A percentile compares a stretch with the other conserved stretches of the same genome.
phyloP scores from a whole-genome alignment of 2,113 vertebrate genomes.

The Carettochelys insculpta region DNA sequence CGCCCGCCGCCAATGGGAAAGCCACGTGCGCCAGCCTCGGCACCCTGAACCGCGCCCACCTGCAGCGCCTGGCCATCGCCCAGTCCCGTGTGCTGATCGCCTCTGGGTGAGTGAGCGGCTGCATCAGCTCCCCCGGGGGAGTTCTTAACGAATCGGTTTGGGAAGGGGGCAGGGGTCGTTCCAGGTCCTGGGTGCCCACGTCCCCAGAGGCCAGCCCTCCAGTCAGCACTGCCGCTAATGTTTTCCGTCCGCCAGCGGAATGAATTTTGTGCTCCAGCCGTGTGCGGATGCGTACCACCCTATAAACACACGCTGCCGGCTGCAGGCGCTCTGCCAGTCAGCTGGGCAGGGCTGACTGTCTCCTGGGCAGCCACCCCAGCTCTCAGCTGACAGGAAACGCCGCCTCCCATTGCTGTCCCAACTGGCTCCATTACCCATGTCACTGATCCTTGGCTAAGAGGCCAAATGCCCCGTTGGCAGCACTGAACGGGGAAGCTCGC shows the following conservation, averaged over 20 bases:
- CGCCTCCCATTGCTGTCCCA: too few species aligned
- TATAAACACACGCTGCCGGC: too few species aligned
- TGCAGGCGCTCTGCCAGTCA: too few species aligned
- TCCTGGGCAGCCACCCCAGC: too few species aligned
- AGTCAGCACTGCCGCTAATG: too few species aligned
- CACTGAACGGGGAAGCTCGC: neutral
- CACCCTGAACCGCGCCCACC: conserved; percentile 84
- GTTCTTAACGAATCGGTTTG: neutral
- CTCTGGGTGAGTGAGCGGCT: conserved; percentile 87
- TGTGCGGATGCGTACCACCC: too few species aligned
- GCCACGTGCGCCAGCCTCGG: conserved; percentile 74
- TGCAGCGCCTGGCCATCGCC: conserved; percentile 91
- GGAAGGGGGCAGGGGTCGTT: rapidly evolving
- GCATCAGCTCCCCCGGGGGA: neutral
- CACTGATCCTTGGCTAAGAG: neutral
- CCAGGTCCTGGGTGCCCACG: neutral
- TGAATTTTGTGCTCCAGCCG: too few species aligned
- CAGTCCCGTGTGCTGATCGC: conserved; percentile 94
- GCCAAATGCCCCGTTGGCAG: neutral
- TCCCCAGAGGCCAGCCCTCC: neutral
- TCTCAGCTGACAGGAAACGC: too few species aligned
- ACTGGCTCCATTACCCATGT: too few species aligned
- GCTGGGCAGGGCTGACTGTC: too few species aligned
- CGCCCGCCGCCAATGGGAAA: conserved; percentile 48
- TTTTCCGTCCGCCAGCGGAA: too few species aligned